Evolutionary conservation across 2,888 invertebrate species (phyloP), one percentile per base, ranked within the genome.

Genomic region (Phyllotreta cruciferae): DNA sequence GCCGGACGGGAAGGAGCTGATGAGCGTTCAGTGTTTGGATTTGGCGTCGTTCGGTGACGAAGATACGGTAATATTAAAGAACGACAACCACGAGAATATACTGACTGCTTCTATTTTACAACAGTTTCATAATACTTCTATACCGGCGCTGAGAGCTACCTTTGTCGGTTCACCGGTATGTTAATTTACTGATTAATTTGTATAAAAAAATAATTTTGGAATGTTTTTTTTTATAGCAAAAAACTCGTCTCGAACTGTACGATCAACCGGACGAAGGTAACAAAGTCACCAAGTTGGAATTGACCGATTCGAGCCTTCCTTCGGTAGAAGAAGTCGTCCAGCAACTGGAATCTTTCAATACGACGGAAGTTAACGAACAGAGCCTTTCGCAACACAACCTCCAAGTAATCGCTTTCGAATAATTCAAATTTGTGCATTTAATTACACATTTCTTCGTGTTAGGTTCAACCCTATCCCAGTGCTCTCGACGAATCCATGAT

Each of bases 321-420:
- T 70, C 76, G 35, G 79, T 79, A 47, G 81, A 82, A 66, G 82
- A 81, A 70, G 79, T 81, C 13, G 79, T 80, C 37, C 79, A 80
- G 70, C 77, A 79, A 14, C 70, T 85, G 60, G 84, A 85, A 69
- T 80, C 83, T n/a, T 83, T 85, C 67, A 83, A 80, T 71, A 79
- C 84, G 52, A 83, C 83, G 60, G 85, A 85, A 71, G 80, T 83
- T 56, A 79, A 82, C 50, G 81, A 83, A 70, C 77, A 77, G 66
- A 82, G 83, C 81, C 78, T 81, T 63, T 68, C 73, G 56, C 75
- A 78, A 55, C 73, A 77, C 66, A 77, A 74, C 61, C 67, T 77
- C 57, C 78, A 78, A 72, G 77, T 77, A 72, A 44, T 13, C 7
- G 11, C 6, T 44, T 35, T n/a, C 4, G 8, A 11, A 7, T 54